Evolutionary conservation across 2,888 invertebrate species (phyloP).

Genomic region (Mythimna albipuncta): DNA sequence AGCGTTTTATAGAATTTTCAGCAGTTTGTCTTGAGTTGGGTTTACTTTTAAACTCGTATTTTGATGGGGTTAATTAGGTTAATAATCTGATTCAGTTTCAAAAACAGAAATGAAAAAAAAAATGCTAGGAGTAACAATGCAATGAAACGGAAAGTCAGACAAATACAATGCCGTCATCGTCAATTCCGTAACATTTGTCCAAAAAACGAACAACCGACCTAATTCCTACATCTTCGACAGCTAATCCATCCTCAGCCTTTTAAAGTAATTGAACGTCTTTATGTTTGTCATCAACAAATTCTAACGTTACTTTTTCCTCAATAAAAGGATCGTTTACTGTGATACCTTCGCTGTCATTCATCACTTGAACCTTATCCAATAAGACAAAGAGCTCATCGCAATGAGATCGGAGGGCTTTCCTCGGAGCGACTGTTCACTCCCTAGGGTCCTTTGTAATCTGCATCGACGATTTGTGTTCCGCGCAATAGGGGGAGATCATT

Average conservation of each 20-base stretch:
- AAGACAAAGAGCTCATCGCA: constrained; percentile 72
- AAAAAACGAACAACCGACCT: constrained; percentile 57
- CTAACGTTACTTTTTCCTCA: constrained; percentile 66
- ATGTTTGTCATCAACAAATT: constrained; percentile 65
- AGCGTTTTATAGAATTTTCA: constrained; percentile 42
- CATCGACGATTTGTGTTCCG: constrained; percentile 70
- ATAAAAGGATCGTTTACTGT: constrained; percentile 64
- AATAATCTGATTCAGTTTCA: background rate
- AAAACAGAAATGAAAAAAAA: background rate
- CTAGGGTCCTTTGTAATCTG: constrained; percentile 70
- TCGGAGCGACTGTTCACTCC: constrained; percentile 66
- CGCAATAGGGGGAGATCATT: constrained; percentile 67
- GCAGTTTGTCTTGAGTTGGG: constrained; percentile 24
- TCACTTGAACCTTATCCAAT: constrained; percentile 68
- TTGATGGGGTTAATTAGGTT: constrained; percentile 29
- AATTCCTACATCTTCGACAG: constrained; percentile 60
- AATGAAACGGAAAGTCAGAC: constrained; percentile 29
- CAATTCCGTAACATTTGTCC: constrained; percentile 56
- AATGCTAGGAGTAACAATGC: background rate
- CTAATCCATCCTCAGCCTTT: constrained; percentile 64
- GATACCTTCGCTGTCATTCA: constrained; percentile 65
- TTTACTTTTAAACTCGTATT: constrained; percentile 22
- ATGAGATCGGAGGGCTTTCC: constrained; percentile 64
- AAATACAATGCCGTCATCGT: constrained; percentile 42
- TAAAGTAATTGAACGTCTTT: constrained; percentile 69